A percentile compares a stretch with the other conserved stretches of the same genome.
phyloP scores from a whole-genome alignment of 2,888 invertebrate genomes.

The Drosophila longiperda region DNA sequence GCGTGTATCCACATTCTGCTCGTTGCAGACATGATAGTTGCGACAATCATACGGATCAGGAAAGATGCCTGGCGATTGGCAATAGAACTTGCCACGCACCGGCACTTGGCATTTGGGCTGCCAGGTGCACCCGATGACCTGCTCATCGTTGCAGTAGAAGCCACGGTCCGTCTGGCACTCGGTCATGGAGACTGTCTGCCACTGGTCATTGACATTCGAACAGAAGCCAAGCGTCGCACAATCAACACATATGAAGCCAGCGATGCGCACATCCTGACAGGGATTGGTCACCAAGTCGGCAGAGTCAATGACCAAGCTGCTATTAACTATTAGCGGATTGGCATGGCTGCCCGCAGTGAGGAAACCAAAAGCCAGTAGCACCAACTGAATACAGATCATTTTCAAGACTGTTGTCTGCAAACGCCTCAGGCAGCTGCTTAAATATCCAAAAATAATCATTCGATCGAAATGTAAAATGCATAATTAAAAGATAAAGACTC shows the following conservation, averaged over 20 bases:
- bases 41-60: conserved; percentile 83
- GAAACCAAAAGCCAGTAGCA: conserved; percentile 21
- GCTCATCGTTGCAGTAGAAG: conserved; percentile 74
- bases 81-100: conserved; percentile 70
- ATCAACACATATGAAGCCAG: conserved; percentile 74
- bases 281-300: conserved; percentile 62
- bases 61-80: conserved; percentile 72
- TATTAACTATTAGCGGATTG: conserved; percentile 3
- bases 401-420: conserved; percentile 39
- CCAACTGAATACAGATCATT: conserved; percentile 45
- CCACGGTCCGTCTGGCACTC: conserved; percentile 59
- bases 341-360: conserved; percentile 9
- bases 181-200: conserved; percentile 64
- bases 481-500: conserved; percentile 55
- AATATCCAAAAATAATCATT: conserved; percentile 45
- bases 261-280: conserved; percentile 63
- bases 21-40: conserved; percentile 78
- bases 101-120: conserved; percentile 64
- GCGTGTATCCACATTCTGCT: conserved; percentile 58
- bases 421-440: conserved; percentile 19
- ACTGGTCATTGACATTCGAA: conserved; percentile 48
- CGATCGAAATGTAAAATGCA: conserved; percentile 23
- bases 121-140: conserved; percentile 64
- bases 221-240: conserved; percentile 73
- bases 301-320: conserved; percentile 33